Percentiles rank a stretch among this genome's conserved stretches.
These are phyloP conservation scores for Centropus unirufus DNA, from an alignment of 2,113 vertebrate genomes.

Conservation along the genomic window DNA sequence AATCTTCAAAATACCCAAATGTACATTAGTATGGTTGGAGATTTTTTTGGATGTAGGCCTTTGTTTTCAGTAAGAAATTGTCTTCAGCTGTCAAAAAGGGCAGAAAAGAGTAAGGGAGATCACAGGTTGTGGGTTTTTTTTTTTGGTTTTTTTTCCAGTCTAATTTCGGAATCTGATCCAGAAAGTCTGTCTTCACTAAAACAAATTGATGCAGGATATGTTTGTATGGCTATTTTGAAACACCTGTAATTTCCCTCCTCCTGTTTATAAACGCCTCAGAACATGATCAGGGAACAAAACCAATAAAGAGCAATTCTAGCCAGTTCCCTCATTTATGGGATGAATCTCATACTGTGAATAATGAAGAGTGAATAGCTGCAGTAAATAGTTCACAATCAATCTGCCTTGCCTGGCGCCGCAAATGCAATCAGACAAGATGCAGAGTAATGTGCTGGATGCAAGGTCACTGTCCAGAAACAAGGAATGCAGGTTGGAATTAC, in stretches of 20 bases:
- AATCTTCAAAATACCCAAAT: neutral
- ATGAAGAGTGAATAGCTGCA: constrained; percentile 51
- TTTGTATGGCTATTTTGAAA: constrained; percentile 44
- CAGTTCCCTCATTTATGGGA: constrained; percentile 37
- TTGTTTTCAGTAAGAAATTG: neutral
- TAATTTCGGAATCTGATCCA: neutral
- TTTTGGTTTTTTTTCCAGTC: neutral
- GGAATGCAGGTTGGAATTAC: neutral
- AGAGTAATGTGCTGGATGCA: neutral
- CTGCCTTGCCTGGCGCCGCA: neutral
- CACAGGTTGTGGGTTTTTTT: too few relatives aligned
- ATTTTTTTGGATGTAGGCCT: neutral
- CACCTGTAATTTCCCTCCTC: constrained; percentile 54
- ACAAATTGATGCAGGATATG: constrained; percentile 8
- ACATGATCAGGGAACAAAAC: constrained; percentile 44
- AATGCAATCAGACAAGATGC: neutral
- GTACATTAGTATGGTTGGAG: neutral
- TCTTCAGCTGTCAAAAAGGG: neutral
- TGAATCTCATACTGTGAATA: constrained; percentile 61
- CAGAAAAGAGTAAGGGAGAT: neutral
- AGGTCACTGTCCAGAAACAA: constrained; percentile 15
- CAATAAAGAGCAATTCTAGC: constrained; percentile 42
- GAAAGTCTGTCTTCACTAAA: constrained; percentile 5
- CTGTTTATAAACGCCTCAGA: constrained; percentile 41
- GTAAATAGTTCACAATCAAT: constrained; percentile 42